Percentiles rank a stretch among this genome's conserved stretches.
Conservation (phyloP, 1,140 invertebrate genomes). For the Centruroides vittatus region DNA sequence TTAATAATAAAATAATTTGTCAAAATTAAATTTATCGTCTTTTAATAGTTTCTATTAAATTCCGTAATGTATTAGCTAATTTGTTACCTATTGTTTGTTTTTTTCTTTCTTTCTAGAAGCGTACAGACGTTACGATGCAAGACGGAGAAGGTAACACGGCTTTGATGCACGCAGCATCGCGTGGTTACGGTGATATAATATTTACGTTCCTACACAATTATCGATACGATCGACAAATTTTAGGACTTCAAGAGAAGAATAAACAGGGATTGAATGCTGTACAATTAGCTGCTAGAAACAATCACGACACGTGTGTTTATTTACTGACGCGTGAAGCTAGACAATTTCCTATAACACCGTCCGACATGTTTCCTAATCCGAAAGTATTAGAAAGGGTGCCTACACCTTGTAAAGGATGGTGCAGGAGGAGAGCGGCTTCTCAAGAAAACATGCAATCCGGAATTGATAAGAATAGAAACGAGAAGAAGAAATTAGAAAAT, state of each 20-base stretch:
- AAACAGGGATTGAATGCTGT: slow-evolving; percentile 14
- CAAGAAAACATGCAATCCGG: too few relatives aligned
- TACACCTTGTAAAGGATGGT: slow-evolving; percentile 2
- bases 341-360: slow-evolving; percentile 3
- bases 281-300: slow-evolving; percentile 7
- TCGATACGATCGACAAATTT: background rate
- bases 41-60: too few relatives aligned
- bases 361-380: slow-evolving; percentile 9
- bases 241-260: slow-evolving; percentile 10
- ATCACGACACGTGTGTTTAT: slow-evolving; percentile 6
- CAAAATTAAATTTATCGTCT: background rate
- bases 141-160: slow-evolving; percentile 24
- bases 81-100: too few relatives aligned
- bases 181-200: slow-evolving; percentile 13
- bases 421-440: too few relatives aligned
- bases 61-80: too few relatives aligned
- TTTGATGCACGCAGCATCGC: slow-evolving; percentile 16
- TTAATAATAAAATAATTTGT: too few relatives aligned
- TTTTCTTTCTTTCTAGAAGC: slow-evolving; percentile 18
- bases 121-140: slow-evolving; percentile 14
- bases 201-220: slow-evolving; percentile 9
- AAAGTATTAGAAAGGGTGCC: slow-evolving; percentile 8
- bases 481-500: too few relatives aligned
- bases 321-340: slow-evolving; percentile 9
- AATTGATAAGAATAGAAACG: too few relatives aligned